Evolutionary conservation across 1,140 invertebrate genomes (phyloP), one percentile per base, ranked within the genome.

Genomic region (Araneus ventricosus): DNA sequence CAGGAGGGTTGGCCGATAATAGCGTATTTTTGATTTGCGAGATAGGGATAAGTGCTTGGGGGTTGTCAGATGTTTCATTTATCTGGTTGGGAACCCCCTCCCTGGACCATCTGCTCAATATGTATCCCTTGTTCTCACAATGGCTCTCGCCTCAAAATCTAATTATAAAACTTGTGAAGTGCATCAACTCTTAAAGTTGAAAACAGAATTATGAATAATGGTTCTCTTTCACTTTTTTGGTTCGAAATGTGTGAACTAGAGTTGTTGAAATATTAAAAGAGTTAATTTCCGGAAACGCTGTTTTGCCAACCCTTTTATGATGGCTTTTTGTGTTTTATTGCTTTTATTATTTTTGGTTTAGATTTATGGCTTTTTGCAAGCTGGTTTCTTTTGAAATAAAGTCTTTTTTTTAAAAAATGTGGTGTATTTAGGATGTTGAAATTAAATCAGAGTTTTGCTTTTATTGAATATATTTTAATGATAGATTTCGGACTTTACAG

Each of bases 141-240:
- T 20, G 70, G 20, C 30, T 75, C 70, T 34, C 34, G 37, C 70
- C 70, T 75, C 30, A 75, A 75, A 75, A 75, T 75, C 70, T 75
- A 75, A 75, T 75, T 75, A 75, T 75, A 75, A 34, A 75, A 75
- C 14, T 75, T 37, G 70, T 75, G 70, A 34, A 34, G 70, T 75
- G 22, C 30, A 20, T 37, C 34, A 75, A 75, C 34, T 37, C 70
- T 75, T 75, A 75, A 34, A 75, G 70, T 30, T 37, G 70, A 75
- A 37, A 75, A 37, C 34, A 37, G 34, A 75, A 20, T 75, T 75
- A 75, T 75, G 70, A 75, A 75, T 34, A 75, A 75, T 75, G 70
- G 70, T n/a, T 10, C 4, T 75, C 37, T 52, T 52, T 14, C 5
- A 45, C 17, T 52, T 75, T 75, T 75, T 30, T 75, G 20, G 2